A percentile compares a stretch with the other conserved stretches of the same genome.
These are phyloP conservation scores for Theocolax elegans DNA, from an alignment of 1,140 invertebrate genomes.

Conservation along the genomic window DNA sequence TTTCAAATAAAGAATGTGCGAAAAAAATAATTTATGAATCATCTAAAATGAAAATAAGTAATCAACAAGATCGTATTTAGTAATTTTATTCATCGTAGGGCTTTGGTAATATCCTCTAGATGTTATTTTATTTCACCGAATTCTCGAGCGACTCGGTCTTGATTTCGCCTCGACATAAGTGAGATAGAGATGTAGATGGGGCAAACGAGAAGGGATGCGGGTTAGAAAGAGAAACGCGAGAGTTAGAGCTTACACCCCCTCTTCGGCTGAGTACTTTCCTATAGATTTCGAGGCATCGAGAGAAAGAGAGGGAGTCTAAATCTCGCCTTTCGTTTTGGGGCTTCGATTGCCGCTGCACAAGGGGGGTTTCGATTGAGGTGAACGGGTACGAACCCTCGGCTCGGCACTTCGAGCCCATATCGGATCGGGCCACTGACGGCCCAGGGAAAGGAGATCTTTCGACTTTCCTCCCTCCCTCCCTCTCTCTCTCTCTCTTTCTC, in stretches of 20 bases:
- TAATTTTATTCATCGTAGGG: too few species aligned
- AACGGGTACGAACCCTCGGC: constrained; percentile 11
- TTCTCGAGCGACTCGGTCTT: not conserved
- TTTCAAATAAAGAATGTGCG: too few species aligned
- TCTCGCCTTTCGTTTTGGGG: constrained; percentile 38
- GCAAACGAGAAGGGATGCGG: not conserved
- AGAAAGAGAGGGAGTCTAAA: constrained; percentile 18
- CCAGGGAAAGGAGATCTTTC: constrained; percentile 1
- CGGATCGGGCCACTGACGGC: constrained; percentile 6
- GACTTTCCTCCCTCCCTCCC: not conserved
- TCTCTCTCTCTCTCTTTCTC: not conserved
- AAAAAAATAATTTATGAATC: too few species aligned
- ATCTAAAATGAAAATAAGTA: too few species aligned
- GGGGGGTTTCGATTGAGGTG: constrained; percentile 20
- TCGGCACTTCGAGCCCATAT: constrained; percentile 14
- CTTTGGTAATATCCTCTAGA: too few species aligned
- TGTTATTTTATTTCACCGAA: constrained; percentile 2
- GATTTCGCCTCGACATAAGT: not conserved
- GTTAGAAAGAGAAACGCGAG: not conserved
- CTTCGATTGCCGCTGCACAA: constrained; percentile 31
- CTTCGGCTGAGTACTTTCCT: too few species aligned
- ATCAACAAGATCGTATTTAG: too few species aligned
- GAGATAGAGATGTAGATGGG: not conserved
- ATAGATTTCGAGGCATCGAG: too few species aligned
- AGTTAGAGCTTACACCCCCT: too few species aligned